Conservation (phyloP, 2,888 invertebrate genomes). For the Cremastinae sp. region DNA sequence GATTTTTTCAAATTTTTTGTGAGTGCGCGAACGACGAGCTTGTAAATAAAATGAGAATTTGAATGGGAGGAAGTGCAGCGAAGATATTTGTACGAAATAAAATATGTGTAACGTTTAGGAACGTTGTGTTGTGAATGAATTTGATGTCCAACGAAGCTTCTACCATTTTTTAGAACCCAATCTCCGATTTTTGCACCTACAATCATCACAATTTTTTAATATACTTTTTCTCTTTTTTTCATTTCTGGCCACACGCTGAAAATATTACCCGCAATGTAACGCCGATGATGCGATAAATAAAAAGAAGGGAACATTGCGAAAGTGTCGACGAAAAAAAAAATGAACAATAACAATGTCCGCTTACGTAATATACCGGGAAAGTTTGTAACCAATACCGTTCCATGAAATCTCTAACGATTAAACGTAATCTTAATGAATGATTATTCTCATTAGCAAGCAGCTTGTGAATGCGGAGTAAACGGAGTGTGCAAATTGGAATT, state of each 20-base stretch:
- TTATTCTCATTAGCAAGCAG: conserved; percentile 45
- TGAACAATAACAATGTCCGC: not conserved
- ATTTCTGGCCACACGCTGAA: no score
- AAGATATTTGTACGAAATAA: conserved; percentile 46
- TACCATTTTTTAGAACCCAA: not conserved
- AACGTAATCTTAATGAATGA: conserved; percentile 45
- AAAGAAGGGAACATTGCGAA: not conserved
- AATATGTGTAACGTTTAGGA: conserved; percentile 31
- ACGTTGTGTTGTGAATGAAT: conserved; percentile 36
- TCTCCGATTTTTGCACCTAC: not conserved
- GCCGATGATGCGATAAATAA: no score
- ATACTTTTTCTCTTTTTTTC: no score
- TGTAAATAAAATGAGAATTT: conserved; percentile 49
- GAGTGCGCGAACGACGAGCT: conserved; percentile 9
- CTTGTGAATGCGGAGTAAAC: conserved; percentile 31
- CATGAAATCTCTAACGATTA: conserved; percentile 47
- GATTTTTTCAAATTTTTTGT: conserved; percentile 7
- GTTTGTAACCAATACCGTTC: conserved; percentile 59
- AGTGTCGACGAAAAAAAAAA: not conserved
- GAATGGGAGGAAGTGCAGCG: conserved; percentile 19
- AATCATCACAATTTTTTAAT: not conserved
- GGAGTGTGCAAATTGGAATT: conserved; percentile 16
- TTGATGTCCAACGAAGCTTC: conserved; percentile 17
- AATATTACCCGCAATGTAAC: no score
- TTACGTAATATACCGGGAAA: conserved; percentile 48